Evolutionary conservation across 2,797 vertebrate genomes (phyloP).

Genomic region (Astyanax mexicanus): DNA sequence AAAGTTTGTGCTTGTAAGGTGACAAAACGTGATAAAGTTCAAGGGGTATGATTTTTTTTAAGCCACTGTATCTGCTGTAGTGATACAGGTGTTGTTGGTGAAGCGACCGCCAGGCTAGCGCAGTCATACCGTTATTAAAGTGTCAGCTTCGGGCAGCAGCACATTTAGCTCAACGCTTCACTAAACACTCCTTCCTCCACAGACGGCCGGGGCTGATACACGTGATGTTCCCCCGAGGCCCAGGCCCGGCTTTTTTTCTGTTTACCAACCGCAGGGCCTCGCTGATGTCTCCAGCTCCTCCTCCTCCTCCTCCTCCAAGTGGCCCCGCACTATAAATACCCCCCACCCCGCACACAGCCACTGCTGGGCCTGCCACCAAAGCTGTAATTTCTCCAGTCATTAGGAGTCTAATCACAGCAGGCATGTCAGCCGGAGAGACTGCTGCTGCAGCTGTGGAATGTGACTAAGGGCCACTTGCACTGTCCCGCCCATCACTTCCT

Average conservation of each 20-base stretch:
- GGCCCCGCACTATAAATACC: conserved; percentile 69
- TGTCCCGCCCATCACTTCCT: conserved; percentile 15
- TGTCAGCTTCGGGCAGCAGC: neutral
- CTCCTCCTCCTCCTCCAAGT: conserved; percentile 41
- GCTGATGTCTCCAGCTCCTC: conserved; percentile 15
- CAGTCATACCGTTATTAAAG: neutral
- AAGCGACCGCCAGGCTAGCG: neutral
- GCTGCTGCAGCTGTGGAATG: conserved; percentile 72
- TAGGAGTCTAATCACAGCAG: conserved; percentile 75
- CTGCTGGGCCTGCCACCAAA: conserved; percentile 67
- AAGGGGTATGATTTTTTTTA: too few species aligned
- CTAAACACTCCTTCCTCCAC: neutral
- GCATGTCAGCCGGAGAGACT: conserved; percentile 63
- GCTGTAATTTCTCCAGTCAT: conserved; percentile 73
- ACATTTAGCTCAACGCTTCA: neutral
- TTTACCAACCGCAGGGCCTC: conserved; percentile 15
- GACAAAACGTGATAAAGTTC: too few species aligned
- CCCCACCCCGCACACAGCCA: conserved; percentile 35
- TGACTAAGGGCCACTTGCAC: conserved; percentile 47
- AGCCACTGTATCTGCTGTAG: too few species aligned
- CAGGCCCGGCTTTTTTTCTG: conserved; percentile 2
- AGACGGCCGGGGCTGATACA: neutral
- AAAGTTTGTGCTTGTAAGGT: too few species aligned
- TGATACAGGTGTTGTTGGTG: neutral
- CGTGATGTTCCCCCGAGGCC: conserved; percentile 2